Evolutionary conservation across 2,888 invertebrate species (phyloP).

Genomic region (Gymnosoma rotundatum): DNA sequence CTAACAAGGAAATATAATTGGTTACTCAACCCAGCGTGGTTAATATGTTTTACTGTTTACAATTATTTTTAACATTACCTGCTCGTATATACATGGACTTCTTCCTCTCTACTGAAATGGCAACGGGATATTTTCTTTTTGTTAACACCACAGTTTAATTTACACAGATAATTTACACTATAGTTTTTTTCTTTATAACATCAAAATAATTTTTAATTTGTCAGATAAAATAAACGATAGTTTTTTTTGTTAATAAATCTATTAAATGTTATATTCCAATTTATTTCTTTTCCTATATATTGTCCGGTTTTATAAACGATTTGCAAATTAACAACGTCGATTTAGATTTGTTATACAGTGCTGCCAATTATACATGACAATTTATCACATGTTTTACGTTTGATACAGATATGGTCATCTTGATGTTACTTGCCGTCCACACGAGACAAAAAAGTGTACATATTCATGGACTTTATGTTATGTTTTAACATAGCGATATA

Average conservation of each 20-base stretch:
- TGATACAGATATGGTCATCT: too few species aligned
- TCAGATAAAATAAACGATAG: slow-evolving; percentile 5
- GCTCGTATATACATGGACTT: slow-evolving; percentile 20
- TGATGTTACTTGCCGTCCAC: too few species aligned
- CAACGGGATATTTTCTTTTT: slow-evolving; percentile 31
- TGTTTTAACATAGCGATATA: too few species aligned
- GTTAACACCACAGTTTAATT: neutral
- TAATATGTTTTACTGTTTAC: neutral
- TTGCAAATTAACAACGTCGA: slow-evolving; percentile 53
- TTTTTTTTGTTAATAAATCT: slow-evolving; percentile 12
- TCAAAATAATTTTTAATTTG: neutral
- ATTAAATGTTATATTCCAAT: slow-evolving; percentile 5
- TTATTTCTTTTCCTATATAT: slow-evolving; percentile 8
- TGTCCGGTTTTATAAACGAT: slow-evolving; percentile 51
- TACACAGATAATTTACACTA: neutral
- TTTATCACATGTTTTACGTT: slow-evolving; percentile 51
- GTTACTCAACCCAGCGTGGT: slow-evolving; percentile 17
- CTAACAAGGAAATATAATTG: slow-evolving; percentile 10
- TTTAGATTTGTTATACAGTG: slow-evolving; percentile 59
- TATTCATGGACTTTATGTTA: too few species aligned
- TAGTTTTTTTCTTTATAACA: neutral
- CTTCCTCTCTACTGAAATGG: slow-evolving; percentile 26
- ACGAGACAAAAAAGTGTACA: too few species aligned
- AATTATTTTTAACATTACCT: slow-evolving; percentile 22
- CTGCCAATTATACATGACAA: slow-evolving; percentile 47